These are phyloP conservation scores for Tachina lurida DNA, from an alignment of 2,888 invertebrate species.

Conservation along the genomic window DNA sequence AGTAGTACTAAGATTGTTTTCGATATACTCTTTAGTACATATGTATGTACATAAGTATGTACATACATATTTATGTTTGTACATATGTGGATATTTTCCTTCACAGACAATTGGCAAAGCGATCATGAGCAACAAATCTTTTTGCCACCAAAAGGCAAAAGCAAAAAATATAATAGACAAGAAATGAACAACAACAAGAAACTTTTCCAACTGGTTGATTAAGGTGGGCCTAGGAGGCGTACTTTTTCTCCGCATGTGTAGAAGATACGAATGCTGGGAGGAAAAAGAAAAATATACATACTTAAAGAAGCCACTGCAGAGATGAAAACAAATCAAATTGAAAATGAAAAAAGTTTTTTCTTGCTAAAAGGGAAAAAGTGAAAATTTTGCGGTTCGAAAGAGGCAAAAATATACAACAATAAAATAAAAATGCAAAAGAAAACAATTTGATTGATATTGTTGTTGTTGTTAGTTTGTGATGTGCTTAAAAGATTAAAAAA, in stretches of 20 bases:
- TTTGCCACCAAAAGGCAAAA: slow-evolving; percentile 70
- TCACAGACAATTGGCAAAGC: slow-evolving; percentile 55
- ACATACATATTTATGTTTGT: too few relatives aligned
- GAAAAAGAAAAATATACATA: slow-evolving; percentile 23
- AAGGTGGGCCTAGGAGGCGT: slow-evolving; percentile 74
- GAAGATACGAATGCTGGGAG: slow-evolving; percentile 60
- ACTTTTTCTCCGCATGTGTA: slow-evolving; percentile 71
- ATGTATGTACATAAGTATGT: too few relatives aligned
- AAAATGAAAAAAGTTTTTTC: slow-evolving; percentile 25
- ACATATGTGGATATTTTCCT: not conserved
- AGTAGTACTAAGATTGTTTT: slow-evolving; percentile 34
- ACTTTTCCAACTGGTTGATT: slow-evolving; percentile 65
- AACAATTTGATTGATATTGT: not conserved
- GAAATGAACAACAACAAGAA: slow-evolving; percentile 35
- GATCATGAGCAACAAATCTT: slow-evolving; percentile 69
- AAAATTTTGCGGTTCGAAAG: slow-evolving; percentile 33
- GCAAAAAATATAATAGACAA: not conserved
- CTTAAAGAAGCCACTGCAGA: slow-evolving; percentile 36
- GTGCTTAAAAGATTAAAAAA: slow-evolving; percentile 46
- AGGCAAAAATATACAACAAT: not conserved
- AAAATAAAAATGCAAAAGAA: not conserved
- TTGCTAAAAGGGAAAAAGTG: slow-evolving; percentile 36
- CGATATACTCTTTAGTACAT: slow-evolving; percentile 2
- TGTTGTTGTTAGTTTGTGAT: slow-evolving; percentile 41
- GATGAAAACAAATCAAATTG: slow-evolving; percentile 49